These are phyloP conservation scores for Dromaius novaehollandiae DNA, from an alignment of 2,113 vertebrate species.

Conservation along the genomic window DNA sequence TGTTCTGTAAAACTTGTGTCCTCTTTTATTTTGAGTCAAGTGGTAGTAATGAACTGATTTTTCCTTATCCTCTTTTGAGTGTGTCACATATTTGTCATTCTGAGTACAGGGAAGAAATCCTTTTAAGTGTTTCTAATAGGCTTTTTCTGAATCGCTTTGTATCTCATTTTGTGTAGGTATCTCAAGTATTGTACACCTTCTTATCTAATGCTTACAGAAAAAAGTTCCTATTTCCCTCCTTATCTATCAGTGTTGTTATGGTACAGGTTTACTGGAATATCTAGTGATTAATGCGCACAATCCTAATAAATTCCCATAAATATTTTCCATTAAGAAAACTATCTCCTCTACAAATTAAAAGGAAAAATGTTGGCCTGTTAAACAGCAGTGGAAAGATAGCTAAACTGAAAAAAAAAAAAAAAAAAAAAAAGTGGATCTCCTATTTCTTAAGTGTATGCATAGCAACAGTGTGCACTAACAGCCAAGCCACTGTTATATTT, in stretches of 20 bases:
- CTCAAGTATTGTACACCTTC: not conserved
- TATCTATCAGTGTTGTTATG: not conserved
- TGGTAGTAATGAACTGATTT: not conserved
- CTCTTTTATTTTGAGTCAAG: not conserved
- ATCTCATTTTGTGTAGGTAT: not conserved
- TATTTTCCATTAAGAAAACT: not conserved
- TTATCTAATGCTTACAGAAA: not conserved
- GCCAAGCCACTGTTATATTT: not conserved
- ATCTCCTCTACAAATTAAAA: not conserved
- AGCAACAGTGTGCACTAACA: not conserved
- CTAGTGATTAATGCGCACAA: not conserved
- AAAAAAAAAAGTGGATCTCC: not conserved
- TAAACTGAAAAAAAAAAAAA: not conserved
- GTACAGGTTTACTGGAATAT: not conserved
- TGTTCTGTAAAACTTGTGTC: not conserved
- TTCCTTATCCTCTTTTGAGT: not conserved
- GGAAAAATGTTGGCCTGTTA: not conserved
- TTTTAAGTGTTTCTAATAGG: not conserved
- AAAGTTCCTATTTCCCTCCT: not conserved
- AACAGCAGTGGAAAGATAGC: not conserved
- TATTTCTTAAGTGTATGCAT: not conserved
- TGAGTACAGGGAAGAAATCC: not conserved
- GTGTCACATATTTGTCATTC: not conserved
- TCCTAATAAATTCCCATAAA: not conserved
- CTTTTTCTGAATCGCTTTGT: not conserved